These are phyloP conservation scores for Dendropsophus ebraccatus DNA, from an alignment of 2,113 vertebrate genomes.

Conservation along the genomic window DNA sequence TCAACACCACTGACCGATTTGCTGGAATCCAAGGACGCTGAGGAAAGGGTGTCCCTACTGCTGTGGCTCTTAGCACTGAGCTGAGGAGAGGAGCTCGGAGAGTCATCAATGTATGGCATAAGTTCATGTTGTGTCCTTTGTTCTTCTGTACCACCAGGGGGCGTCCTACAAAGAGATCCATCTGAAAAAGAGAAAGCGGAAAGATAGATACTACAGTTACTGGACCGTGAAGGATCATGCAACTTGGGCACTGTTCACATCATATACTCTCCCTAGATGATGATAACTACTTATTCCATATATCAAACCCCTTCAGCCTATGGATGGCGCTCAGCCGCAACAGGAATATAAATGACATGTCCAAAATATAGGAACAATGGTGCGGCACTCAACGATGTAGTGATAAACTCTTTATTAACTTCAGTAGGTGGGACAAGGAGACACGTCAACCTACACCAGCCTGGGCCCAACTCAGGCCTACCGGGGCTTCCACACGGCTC, in stretches of 20 bases:
- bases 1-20: constrained; percentile 77
- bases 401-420: too few relatives aligned
- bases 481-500: too few relatives aligned
- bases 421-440: too few relatives aligned
- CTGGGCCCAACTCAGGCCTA: too few relatives aligned
- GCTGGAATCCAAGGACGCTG: constrained; percentile 84
- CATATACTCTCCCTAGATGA: too few relatives aligned
- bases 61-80: constrained; percentile 91
- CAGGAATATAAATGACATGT: too few relatives aligned
- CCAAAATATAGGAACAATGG: too few relatives aligned
- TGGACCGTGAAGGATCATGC: not conserved
- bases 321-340: too few relatives aligned
- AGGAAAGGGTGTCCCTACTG: constrained; percentile 85
- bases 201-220: not conserved
- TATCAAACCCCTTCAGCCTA: too few relatives aligned
- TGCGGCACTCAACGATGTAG: too few relatives aligned
- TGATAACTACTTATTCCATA: too few relatives aligned
- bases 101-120: constrained; percentile 94
- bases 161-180: constrained; percentile 69
- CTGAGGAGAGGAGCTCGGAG: constrained; percentile 91
- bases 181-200: not conserved
- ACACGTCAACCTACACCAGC: too few relatives aligned
- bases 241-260: not conserved
- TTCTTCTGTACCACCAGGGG: constrained; percentile 88
- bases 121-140: constrained; percentile 88